These are phyloP conservation scores for Tenrec ecaudatus DNA, from an alignment of 2,113 vertebrate genomes.

Conservation along the genomic window DNA sequence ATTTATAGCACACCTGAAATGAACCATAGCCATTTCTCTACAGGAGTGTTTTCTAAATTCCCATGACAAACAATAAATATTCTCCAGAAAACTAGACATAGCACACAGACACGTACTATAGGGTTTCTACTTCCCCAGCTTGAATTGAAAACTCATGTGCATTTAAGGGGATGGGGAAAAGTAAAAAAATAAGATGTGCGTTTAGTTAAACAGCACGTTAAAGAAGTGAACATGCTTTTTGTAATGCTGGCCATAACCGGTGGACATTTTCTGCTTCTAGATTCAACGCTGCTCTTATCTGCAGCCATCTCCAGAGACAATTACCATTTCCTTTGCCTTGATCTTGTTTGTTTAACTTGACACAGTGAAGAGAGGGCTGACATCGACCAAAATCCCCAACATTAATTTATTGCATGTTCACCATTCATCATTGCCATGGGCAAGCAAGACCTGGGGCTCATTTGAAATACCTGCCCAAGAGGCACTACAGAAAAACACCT, in stretches of 20 bases:
- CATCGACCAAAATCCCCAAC: conserved; percentile 97
- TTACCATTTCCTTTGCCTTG: conserved; percentile 95
- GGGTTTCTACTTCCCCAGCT: conserved; percentile 65
- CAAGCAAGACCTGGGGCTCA: conserved; percentile 87
- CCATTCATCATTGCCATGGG: conserved; percentile 98
- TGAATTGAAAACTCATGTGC: conserved; percentile 71
- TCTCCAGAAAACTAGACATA: conserved; percentile 30
- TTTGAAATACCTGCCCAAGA: conserved; percentile 86
- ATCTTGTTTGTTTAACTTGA: conserved; percentile 99
- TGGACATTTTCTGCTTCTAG: conserved; percentile 89
- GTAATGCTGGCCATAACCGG: conserved; percentile 87
- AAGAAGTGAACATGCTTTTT: conserved; percentile 84
- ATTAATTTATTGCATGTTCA: conserved; percentile 99
- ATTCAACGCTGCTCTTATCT: conserved; percentile 89
- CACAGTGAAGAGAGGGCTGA: conserved; percentile 98
- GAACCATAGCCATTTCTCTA: conserved; percentile 55
- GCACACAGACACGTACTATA: conserved; percentile 33
- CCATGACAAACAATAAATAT: conserved; percentile 45
- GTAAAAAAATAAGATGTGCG: conserved; percentile 64
- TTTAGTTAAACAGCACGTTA: conserved; percentile 75
- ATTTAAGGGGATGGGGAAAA: conserved; percentile 3
- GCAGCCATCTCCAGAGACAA: conserved; percentile 94
- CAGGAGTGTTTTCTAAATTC: conserved; percentile 64
- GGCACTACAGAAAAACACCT: conserved; percentile 75
- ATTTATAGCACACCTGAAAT: conserved; percentile 59